These are phyloP conservation scores for Amphiura filiformis DNA, from an alignment of 35 echinoderm and acorn worm species.

Conservation along the genomic window DNA sequence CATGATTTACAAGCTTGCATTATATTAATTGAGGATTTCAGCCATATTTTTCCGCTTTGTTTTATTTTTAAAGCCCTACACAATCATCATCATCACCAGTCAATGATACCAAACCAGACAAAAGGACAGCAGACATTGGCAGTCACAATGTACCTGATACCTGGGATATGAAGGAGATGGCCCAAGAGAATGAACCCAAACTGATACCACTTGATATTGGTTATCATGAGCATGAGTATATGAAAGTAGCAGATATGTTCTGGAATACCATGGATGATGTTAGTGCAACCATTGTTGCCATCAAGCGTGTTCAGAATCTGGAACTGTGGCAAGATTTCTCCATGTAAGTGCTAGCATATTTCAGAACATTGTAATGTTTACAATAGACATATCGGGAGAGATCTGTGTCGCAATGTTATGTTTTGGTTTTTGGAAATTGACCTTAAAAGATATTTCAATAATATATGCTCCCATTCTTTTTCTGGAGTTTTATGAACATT, in stretches of 20 bases:
- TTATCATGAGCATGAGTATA: constrained; percentile 22
- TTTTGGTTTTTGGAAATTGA: not conserved
- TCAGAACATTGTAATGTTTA: not conserved
- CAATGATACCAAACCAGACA: too few relatives aligned
- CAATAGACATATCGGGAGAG: not conserved
- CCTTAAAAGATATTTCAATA: not conserved
- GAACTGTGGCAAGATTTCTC: constrained; percentile 35
- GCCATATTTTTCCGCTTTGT: too few relatives aligned
- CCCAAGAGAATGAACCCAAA: not conserved
- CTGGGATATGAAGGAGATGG: constrained; percentile 3
- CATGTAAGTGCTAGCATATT: constrained; percentile 15
- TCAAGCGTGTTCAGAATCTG: constrained; percentile 42
- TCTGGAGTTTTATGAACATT: too few relatives aligned
- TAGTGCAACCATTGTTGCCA: constrained; percentile 8
- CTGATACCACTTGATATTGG: not conserved
- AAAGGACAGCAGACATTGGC: too few relatives aligned
- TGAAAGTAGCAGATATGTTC: constrained; percentile 17
- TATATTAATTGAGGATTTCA: too few relatives aligned
- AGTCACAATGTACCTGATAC: not conserved
- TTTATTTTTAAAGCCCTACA: too few relatives aligned
- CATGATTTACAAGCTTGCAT: too few relatives aligned
- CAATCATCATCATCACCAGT: too few relatives aligned
- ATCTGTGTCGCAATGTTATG: too few relatives aligned
- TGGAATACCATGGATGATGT: constrained; percentile 28
- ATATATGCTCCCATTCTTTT: not conserved